Evolutionary conservation across 2,113 vertebrate genomes (phyloP).

Genomic region (Gymnobelideus leadbeateri): DNA sequence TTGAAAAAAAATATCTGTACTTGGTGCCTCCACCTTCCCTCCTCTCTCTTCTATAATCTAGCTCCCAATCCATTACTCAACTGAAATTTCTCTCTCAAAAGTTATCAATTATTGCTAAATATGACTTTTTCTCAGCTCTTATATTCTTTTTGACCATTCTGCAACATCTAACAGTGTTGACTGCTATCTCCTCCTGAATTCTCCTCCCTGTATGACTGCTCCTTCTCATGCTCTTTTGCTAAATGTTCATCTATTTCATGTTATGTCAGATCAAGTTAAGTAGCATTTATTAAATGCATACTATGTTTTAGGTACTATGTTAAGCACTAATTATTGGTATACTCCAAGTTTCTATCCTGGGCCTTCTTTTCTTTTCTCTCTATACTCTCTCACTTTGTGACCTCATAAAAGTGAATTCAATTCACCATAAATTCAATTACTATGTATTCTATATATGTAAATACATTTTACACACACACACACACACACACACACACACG

Average conservation of each 20-base stretch:
- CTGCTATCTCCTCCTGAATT: neutral
- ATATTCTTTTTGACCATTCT: neutral
- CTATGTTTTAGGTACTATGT: neutral
- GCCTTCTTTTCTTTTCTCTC: neutral
- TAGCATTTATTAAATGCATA: neutral
- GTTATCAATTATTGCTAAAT: neutral
- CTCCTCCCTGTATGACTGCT: neutral
- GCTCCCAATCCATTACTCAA: neutral
- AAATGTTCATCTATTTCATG: neutral
- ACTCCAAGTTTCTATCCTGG: neutral
- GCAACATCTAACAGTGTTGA: neutral
- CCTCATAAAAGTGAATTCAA: neutral
- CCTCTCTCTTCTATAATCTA: neutral
- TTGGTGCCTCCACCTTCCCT: neutral
- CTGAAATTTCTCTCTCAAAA: neutral
- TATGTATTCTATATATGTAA: neutral
- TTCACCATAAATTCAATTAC: neutral
- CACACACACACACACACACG: accelerated
- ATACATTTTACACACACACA: neutral
- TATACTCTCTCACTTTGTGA: neutral
- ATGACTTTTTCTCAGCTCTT: neutral
- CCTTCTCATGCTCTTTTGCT: neutral
- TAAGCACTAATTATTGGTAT: neutral
- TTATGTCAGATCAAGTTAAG: neutral
- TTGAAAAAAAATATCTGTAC: neutral